Evolutionary conservation across 2,888 invertebrate species (phyloP).

Genomic region (Rugalucina vietnamica): DNA sequence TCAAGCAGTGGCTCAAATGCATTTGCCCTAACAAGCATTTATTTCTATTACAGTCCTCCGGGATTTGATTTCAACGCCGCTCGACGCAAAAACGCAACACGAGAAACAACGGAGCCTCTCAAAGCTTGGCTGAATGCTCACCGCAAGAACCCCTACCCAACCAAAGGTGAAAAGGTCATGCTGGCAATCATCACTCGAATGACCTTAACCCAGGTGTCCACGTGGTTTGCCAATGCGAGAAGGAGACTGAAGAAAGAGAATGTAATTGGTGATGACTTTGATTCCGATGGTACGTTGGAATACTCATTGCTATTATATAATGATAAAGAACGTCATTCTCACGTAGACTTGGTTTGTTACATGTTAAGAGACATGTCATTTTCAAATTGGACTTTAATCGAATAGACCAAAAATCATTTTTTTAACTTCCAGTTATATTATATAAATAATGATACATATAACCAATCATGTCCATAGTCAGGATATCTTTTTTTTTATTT

Average conservation of each 20-base stretch:
- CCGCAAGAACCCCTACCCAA: constrained; percentile 98
- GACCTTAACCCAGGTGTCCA: constrained; percentile 95
- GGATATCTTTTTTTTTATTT: background rate
- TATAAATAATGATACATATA: background rate
- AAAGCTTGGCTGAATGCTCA: constrained; percentile 99
- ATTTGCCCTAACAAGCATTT: background rate
- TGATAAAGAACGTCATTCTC: background rate
- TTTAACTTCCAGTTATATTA: constrained; percentile 8
- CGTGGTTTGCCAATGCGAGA: constrained; percentile 98
- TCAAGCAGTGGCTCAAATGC: background rate
- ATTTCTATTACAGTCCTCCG: constrained; percentile 60
- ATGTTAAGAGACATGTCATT: background rate
- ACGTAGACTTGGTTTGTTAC: background rate
- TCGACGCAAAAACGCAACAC: constrained; percentile 97
- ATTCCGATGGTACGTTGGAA: constrained; percentile 47
- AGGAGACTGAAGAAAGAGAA: constrained; percentile 97
- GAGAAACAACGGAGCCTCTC: constrained; percentile 98
- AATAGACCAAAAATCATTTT: background rate
- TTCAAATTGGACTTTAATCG: background rate
- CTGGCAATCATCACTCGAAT: constrained; percentile 97
- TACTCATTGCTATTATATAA: background rate
- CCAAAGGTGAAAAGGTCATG: constrained; percentile 98
- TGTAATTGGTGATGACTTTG: constrained; percentile 91
- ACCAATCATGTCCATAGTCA: background rate
- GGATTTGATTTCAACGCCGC: constrained; percentile 90